Conservation (phyloP, 1,140 invertebrate genomes). For the Euura lappo region DNA sequence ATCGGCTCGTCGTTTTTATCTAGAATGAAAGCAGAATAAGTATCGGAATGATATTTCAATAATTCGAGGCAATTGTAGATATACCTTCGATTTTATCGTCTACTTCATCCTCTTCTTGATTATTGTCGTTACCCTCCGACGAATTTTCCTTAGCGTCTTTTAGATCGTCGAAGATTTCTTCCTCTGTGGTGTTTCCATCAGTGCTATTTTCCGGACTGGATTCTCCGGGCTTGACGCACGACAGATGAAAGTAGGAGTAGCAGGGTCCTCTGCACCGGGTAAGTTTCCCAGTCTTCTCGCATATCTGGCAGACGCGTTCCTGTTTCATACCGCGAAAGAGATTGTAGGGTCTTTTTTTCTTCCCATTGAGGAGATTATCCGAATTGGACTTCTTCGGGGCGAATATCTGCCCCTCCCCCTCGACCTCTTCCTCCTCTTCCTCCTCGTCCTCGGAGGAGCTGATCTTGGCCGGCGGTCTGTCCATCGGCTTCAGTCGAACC, state of each 20-base stretch:
- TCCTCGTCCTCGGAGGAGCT: conserved; percentile 14
- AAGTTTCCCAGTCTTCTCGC: conserved; percentile 65
- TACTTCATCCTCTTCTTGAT: background rate
- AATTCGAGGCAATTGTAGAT: too few relatives aligned
- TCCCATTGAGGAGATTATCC: conserved; percentile 27
- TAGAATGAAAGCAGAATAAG: conserved; percentile 18
- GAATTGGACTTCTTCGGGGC: conserved; percentile 17
- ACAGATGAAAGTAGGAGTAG: conserved; percentile 54
- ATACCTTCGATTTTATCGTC: background rate
- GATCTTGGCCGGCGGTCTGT: conserved; percentile 28
- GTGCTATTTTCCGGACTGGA: conserved; percentile 47
- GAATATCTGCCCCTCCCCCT: background rate
- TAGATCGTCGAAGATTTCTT: conserved; percentile 42
- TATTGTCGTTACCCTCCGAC: conserved; percentile 35
- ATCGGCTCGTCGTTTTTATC: conserved; percentile 38
- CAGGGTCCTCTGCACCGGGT: conserved; percentile 69
- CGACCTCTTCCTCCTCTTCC: conserved; percentile 22
- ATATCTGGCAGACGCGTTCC: conserved; percentile 73
- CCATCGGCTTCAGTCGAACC: conserved; percentile 24
- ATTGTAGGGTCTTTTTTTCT: conserved; percentile 56
- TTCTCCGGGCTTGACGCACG: conserved; percentile 54
- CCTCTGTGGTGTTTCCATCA: conserved; percentile 34
- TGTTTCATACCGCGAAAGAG: conserved; percentile 66
- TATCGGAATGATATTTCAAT: background rate
- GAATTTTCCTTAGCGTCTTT: conserved; percentile 40